phyloP scores from a whole-genome alignment of 2,888 invertebrate genomes.

The Tromatobia lineatoria region DNA sequence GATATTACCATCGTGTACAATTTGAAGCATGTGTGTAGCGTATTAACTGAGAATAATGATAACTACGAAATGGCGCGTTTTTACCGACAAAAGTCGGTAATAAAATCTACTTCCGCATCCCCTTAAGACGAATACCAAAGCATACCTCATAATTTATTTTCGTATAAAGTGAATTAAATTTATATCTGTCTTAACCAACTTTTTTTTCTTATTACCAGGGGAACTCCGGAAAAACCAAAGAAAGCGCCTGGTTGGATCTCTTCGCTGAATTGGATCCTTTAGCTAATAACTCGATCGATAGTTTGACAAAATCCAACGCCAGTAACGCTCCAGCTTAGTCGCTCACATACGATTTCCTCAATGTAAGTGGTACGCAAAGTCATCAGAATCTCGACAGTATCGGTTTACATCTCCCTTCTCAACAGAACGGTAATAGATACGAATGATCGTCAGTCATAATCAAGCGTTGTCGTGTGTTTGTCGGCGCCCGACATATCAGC shows the following conservation, averaged over 20 bases:
- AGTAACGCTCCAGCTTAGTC: slow-evolving; percentile 82
- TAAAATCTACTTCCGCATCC: too few relatives aligned
- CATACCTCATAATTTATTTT: too few relatives aligned
- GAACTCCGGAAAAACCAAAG: slow-evolving; percentile 85
- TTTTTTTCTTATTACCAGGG: slow-evolving; percentile 72
- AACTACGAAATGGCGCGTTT: too few relatives aligned
- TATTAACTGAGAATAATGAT: too few relatives aligned
- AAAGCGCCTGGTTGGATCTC: slow-evolving; percentile 93
- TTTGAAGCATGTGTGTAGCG: too few relatives aligned
- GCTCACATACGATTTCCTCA: neutral
- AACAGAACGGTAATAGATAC: neutral
- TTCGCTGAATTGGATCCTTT: slow-evolving; percentile 97
- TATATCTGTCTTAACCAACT: neutral
- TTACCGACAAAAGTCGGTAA: too few relatives aligned
- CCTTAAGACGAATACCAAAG: too few relatives aligned
- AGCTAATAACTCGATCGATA: slow-evolving; percentile 91
- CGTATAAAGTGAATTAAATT: too few relatives aligned
- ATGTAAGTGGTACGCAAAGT: neutral
- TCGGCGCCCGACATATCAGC: neutral
- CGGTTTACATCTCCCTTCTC: neutral
- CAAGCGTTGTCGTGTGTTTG: neutral
- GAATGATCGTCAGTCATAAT: too few relatives aligned
- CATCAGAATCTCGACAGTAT: neutral
- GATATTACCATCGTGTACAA: too few relatives aligned
- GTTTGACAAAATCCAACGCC: slow-evolving; percentile 77